Base-by-base conservation (phyloP, 1,140 invertebrate species). In the Drosophila insularis region DNA sequence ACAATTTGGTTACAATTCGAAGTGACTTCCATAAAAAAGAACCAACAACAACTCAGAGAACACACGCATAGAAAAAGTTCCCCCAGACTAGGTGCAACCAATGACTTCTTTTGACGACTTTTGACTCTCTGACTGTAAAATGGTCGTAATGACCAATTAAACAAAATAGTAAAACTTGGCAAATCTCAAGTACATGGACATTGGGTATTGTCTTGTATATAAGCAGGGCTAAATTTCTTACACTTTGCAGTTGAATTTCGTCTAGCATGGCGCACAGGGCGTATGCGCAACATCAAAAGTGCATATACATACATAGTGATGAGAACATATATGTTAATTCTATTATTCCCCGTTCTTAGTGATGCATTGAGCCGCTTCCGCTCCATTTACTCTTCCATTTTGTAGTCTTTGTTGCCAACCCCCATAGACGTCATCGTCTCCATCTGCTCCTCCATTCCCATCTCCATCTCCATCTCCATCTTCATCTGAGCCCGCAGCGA, bases 61-160 rank as follows among this genome's bases (percentile, higher is more conserved):
- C 55, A 68, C 35, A 59, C 78, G 63, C 58, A 64, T 68, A 63
- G 43, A 43, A 65, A 37, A 46, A 14, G 43, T 6, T 14, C 46
- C 53, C 31, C 66, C 27, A 27, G 13, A 58, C 58, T 75, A 73
- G 60, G 71, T 69, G 50, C 71, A 62, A 43, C 17, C 14, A 14
- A 27, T 63, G 61, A 40, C 66, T 46, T 14, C 43, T 27, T 27
- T 27, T 27, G 56, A 58, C 60, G 40, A 76, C 61, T 66, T 67
- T 35, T 58, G 74, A 68, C 68, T 66, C 66, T 63, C 27, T 68
- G 68, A 78, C 67, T 80, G 79, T 90, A 90, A 90, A 82, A 90
- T 35, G 27, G 31, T 71, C 60, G 70, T 90, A 87, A 90, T 87
- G 72, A 78, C 68, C 80, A 90, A 90, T 90, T 90, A 90, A 90